Base-by-base conservation (phyloP, 2,113 vertebrate species). In the Rhizomys pruinosus region DNA sequence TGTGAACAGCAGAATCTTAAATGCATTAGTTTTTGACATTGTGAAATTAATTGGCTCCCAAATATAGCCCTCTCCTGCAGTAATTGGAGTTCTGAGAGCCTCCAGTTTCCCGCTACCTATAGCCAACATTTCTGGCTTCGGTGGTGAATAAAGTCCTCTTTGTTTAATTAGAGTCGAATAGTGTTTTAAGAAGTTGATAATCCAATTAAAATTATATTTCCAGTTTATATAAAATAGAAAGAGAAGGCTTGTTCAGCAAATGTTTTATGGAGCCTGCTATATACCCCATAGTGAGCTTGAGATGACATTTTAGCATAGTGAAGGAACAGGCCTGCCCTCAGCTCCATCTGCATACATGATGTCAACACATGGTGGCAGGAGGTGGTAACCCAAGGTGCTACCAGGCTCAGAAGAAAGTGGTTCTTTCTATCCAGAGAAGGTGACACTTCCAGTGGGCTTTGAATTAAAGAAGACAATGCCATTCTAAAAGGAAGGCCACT, bases 41-140 rank as follows among this genome's bases (percentile, higher is more conserved):
- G 84, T 92, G 94, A 89, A 97, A 97, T 97, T 97, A 98, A 98
- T 97, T 98, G 97, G 92, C 91, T 95, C 96, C 96, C 97, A 78
- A 29, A 95, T 4, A 1, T 55, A 85, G 79, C 85, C 29, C 3
- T 73, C 71, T 95, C 63, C 55, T 85, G 92, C 80, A 59, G 85
- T 97, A 97, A 95, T 92, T 96, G 97, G 95, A 23, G 25, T 94
- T 94, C 95, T 79, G 91, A 89, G 93, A 95, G 90, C 94, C 90
- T 86, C 37, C 0, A 0, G 78, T 93, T 94, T 94, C 0, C 0
- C 74, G 66, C 78, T 96, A 90, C 74, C 97, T 77, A 27, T 64
- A 74, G 91, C 71, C 96, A 94, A 90, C 86, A 52, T 92, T 95
- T 95, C n/a, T 82, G 64, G 88, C 94, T 87, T 88, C 78, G 0